A percentile compares a stretch with the other conserved stretches of the same genome.
Conservation (phyloP, 2,797 vertebrate species). For the Cynodonichthys magdalenae region DNA sequence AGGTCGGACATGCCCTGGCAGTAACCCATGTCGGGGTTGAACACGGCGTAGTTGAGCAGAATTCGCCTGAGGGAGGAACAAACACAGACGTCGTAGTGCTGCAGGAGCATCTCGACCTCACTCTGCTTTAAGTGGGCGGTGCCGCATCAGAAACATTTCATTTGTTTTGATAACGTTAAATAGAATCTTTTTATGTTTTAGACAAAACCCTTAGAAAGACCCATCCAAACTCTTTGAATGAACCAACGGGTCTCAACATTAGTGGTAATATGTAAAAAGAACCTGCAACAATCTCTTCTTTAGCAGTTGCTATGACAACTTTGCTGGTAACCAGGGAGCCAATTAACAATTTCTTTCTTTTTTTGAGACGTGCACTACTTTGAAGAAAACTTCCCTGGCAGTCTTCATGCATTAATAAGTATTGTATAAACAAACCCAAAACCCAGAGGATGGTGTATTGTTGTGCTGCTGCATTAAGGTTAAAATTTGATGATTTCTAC, state of each 20-base stretch:
- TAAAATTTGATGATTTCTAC: slow-evolving; percentile 1
- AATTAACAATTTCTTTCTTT: slow-evolving; percentile 50
- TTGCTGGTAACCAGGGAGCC: slow-evolving; percentile 59
- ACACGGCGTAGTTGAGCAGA: slow-evolving; percentile 95
- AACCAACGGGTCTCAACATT: slow-evolving; percentile 48
- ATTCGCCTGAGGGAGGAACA: slow-evolving; percentile 83
- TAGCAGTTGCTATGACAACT: slow-evolving; percentile 57
- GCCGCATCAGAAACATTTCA: slow-evolving; percentile 20
- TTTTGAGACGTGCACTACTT: slow-evolving; percentile 28
- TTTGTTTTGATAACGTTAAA: slow-evolving; percentile 9
- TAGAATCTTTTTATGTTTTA: slow-evolving; percentile 3
- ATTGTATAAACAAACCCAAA: slow-evolving; percentile 48
- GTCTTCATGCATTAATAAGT: slow-evolving; percentile 43
- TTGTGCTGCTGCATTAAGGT: slow-evolving; percentile 21
- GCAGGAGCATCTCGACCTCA: slow-evolving; percentile 18
- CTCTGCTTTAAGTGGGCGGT: slow-evolving; percentile 2
- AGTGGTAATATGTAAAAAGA: slow-evolving; percentile 37
- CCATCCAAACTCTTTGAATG: slow-evolving; percentile 51
- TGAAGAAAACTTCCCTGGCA: slow-evolving; percentile 50
- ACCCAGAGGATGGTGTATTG: slow-evolving; percentile 23
- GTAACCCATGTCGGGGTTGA: slow-evolving; percentile 92
- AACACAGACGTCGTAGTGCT: slow-evolving; percentile 21
- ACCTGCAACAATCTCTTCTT: slow-evolving; percentile 39
- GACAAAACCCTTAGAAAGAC: slow-evolving; percentile 46
- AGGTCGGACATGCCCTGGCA: slow-evolving; percentile 99